phyloP scores from a whole-genome alignment of 2,888 invertebrate species.

The Drosophila algonquin region DNA sequence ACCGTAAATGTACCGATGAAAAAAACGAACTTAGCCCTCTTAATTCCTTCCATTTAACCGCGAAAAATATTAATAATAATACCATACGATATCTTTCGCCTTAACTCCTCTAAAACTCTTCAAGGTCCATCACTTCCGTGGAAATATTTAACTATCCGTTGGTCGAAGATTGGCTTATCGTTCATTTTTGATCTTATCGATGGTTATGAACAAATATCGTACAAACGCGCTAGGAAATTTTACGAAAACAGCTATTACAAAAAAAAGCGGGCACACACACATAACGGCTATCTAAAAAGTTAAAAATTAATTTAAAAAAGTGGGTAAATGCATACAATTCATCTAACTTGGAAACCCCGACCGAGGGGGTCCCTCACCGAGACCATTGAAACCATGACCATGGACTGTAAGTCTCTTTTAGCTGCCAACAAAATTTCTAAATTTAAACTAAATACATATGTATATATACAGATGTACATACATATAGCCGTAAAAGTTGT shows the following conservation, averaged over 20 bases:
- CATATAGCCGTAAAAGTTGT: slow-evolving; percentile 37
- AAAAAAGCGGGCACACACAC: background rate
- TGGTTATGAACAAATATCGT: background rate
- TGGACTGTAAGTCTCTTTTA: slow-evolving; percentile 21
- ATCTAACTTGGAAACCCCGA: background rate
- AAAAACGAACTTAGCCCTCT: no score
- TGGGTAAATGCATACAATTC: background rate
- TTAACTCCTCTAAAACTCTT: no score
- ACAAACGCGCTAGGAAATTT: background rate
- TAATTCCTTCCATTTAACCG: no score
- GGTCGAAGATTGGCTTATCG: no score
- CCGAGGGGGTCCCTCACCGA: background rate
- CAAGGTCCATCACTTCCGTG: no score
- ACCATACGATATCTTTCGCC: no score
- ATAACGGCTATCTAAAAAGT: background rate
- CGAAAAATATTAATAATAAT: no score
- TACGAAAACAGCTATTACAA: background rate
- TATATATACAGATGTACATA: background rate
- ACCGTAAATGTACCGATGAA: background rate
- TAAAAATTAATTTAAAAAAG: background rate
- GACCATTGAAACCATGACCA: slow-evolving; percentile 14
- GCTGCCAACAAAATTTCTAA: slow-evolving; percentile 51
- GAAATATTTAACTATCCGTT: no score
- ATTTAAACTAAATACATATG: slow-evolving; percentile 44
- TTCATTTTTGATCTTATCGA: no score